These are phyloP conservation scores for Cantharis flavilabris DNA, from an alignment of 2,888 invertebrate genomes.

Conservation along the genomic window DNA sequence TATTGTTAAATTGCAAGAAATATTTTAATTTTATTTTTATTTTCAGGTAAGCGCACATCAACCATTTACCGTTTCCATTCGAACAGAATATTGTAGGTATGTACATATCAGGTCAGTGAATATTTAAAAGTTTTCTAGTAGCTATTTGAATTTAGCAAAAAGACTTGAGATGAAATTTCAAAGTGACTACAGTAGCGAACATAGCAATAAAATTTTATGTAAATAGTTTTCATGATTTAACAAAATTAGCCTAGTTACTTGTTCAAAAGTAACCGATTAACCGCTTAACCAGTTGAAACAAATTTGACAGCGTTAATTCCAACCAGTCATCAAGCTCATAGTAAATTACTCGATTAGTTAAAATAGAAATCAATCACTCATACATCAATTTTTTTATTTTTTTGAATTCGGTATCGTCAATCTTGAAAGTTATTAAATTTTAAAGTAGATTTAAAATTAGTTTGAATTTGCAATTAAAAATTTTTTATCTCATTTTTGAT, in stretches of 20 bases:
- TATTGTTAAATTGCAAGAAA: neutral
- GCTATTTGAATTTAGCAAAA: neutral
- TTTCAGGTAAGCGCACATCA: neutral
- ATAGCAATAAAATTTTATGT: neutral
- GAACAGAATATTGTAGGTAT: neutral
- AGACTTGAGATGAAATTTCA: neutral
- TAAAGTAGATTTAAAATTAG: neutral
- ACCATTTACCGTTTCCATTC: neutral
- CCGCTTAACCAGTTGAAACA: neutral
- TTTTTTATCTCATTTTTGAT: neutral
- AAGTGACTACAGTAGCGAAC: neutral
- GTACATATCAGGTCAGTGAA: neutral
- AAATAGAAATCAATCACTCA: neutral
- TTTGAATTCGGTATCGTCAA: neutral
- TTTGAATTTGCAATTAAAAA: neutral
- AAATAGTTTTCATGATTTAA: neutral
- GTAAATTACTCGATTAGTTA: neutral
- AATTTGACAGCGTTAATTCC: neutral
- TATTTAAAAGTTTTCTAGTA: neutral
- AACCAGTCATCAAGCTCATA: neutral
- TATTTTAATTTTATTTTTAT: neutral
- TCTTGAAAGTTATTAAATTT: neutral
- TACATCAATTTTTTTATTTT: neutral
- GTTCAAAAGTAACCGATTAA: neutral
- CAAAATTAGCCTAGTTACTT: neutral